Conservation (phyloP, 2,888 invertebrate genomes). For the Plutella xylostella region DNA sequence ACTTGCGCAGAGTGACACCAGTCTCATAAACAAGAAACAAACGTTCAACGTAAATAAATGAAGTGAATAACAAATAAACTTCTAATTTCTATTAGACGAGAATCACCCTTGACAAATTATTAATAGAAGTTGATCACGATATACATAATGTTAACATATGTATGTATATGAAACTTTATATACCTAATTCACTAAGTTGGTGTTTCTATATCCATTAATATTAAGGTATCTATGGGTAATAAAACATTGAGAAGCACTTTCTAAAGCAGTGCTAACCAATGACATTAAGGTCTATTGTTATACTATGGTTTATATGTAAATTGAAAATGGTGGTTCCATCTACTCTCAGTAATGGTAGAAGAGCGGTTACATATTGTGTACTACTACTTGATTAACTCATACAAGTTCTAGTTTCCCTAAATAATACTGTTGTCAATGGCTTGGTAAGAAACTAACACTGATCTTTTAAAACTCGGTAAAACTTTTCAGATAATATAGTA, state of each 20-base stretch:
- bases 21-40: not conserved
- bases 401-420: slow-evolving; percentile 59
- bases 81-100: slow-evolving; percentile 47
- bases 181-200: slow-evolving; percentile 63
- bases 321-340: slow-evolving; percentile 37
- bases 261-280: slow-evolving; percentile 31
- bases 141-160: slow-evolving; percentile 35
- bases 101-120: slow-evolving; percentile 36
- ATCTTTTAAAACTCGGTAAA: slow-evolving; percentile 39
- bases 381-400: slow-evolving; percentile 49
- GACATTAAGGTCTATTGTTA: slow-evolving; percentile 54
- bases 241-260: slow-evolving; percentile 36
- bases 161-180: slow-evolving; percentile 34
- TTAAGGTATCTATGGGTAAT: slow-evolving; percentile 46
- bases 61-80: slow-evolving; percentile 56
- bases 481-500: not conserved
- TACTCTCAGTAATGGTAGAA: slow-evolving; percentile 41
- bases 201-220: slow-evolving; percentile 62
- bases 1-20: slow-evolving; percentile 1
- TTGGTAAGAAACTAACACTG: slow-evolving; percentile 61
- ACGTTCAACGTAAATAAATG: slow-evolving; percentile 23
- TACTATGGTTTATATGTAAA: slow-evolving; percentile 37
- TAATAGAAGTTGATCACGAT: slow-evolving; percentile 27
- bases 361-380: slow-evolving; percentile 35
- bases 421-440: slow-evolving; percentile 71